Conservation (phyloP, 2,888 invertebrate species). For the Tenthredo notha region DNA sequence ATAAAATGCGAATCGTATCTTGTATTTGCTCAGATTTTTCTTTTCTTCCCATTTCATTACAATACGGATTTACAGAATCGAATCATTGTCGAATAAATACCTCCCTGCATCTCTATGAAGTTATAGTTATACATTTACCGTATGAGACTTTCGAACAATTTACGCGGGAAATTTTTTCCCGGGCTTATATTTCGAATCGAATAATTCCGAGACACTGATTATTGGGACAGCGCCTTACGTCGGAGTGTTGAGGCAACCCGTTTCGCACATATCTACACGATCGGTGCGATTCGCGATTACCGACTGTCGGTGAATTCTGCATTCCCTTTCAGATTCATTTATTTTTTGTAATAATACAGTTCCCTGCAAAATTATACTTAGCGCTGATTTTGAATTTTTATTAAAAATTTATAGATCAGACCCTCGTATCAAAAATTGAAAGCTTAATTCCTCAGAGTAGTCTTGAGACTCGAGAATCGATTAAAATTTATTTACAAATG, state of each 20-base stretch:
- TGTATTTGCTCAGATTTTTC: too few species aligned
- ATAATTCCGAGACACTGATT: background rate
- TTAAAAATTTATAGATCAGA: background rate
- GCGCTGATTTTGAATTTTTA: background rate
- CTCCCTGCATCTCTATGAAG: background rate
- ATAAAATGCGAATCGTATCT: background rate
- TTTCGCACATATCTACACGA: background rate
- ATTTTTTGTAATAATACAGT: background rate
- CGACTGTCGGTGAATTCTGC: background rate
- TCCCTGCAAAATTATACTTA: background rate
- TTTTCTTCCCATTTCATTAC: too few species aligned
- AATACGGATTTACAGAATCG: too few species aligned
- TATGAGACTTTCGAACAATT: background rate
- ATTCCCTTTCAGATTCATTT: background rate
- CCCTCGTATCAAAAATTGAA: background rate
- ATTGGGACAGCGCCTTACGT: background rate
- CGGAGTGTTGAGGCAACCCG: background rate
- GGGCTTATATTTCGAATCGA: background rate
- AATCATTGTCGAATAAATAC: too few species aligned
- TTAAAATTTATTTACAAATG: background rate
- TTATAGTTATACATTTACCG: background rate
- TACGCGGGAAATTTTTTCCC: background rate
- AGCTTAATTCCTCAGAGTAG: background rate
- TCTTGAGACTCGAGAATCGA: background rate
- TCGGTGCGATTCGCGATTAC: constrained; percentile 12